Evolutionary conservation across 1,140 invertebrate genomes (phyloP).

Genomic region (Choristoneura fumiferana): DNA sequence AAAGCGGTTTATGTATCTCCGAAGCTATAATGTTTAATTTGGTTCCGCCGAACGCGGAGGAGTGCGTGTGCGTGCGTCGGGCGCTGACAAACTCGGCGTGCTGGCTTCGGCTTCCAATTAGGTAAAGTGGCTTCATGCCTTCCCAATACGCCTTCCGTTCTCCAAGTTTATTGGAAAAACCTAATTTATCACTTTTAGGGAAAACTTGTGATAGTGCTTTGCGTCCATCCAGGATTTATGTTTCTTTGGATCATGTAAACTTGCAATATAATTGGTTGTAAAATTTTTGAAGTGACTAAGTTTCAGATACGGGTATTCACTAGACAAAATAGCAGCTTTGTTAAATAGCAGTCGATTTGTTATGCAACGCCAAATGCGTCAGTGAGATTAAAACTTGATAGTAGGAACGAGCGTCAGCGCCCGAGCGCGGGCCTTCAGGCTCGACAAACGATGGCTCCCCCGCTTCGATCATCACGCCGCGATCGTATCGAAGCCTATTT

Average conservation of each 20-base stretch:
- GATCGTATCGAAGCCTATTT: background rate
- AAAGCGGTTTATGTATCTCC: conserved; percentile 12
- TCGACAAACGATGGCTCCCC: background rate
- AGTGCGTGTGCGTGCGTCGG: background rate
- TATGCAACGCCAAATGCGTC: background rate
- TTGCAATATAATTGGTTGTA: too few species aligned
- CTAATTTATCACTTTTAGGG: background rate
- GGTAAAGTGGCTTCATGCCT: background rate
- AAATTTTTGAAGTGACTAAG: too few species aligned
- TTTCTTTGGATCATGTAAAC: background rate
- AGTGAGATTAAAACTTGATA: background rate
- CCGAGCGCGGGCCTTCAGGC: background rate
- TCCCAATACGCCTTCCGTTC: background rate
- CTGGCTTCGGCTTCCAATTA: background rate
- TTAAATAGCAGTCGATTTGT: too few species aligned
- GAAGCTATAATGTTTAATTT: conserved; percentile 15
- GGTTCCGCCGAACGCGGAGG: background rate
- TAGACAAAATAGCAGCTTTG: too few species aligned
- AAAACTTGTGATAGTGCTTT: background rate
- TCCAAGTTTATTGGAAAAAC: conserved; percentile 1
- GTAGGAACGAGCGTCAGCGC: background rate
- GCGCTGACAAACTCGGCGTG: conserved; percentile 5
- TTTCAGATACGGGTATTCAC: too few species aligned
- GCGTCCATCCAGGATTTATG: background rate
- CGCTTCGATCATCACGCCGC: too few species aligned